phyloP scores from a whole-genome alignment of 2,113 vertebrate species.

The Lophotis ruficrista region DNA sequence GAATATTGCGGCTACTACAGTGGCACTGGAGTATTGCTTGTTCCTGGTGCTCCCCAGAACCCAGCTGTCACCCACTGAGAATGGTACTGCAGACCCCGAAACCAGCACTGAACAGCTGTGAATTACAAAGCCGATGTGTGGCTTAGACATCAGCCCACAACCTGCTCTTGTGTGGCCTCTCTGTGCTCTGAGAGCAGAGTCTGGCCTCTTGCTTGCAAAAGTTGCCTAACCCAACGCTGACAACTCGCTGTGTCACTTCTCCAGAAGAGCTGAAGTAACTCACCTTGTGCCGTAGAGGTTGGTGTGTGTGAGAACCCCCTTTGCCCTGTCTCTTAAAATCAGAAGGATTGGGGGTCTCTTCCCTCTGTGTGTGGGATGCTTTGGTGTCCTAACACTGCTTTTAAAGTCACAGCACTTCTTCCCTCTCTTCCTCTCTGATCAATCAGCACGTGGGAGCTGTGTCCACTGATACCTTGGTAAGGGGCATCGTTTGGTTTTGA shows the following conservation, averaged over 20 bases:
- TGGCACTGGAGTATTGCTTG: not conserved
- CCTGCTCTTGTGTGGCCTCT: not conserved
- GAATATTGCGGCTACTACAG: not conserved
- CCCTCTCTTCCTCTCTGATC: not conserved
- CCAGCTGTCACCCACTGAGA: not conserved
- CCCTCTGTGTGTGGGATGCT: not conserved
- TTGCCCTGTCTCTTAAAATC: not conserved
- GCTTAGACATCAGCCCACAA: not conserved
- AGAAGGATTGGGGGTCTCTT: not conserved
- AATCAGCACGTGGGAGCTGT: not conserved
- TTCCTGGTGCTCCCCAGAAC: not conserved
- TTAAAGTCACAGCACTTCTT: not conserved
- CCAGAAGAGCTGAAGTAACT: not conserved
- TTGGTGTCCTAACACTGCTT: not conserved
- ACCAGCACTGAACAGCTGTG: conserved; percentile 48
- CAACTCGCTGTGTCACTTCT: not conserved
- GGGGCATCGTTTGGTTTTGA: not conserved
- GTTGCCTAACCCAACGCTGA: conserved; percentile 5
- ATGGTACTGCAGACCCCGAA: not conserved
- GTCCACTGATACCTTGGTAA: not conserved
- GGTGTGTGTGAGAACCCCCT: not conserved
- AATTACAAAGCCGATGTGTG: not conserved
- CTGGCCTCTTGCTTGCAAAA: not conserved
- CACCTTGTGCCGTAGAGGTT: not conserved
- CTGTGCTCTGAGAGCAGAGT: not conserved